These are phyloP conservation scores for Sebastes taczanowskii DNA, from an alignment of 2,797 vertebrate genomes.

Conservation along the genomic window DNA sequence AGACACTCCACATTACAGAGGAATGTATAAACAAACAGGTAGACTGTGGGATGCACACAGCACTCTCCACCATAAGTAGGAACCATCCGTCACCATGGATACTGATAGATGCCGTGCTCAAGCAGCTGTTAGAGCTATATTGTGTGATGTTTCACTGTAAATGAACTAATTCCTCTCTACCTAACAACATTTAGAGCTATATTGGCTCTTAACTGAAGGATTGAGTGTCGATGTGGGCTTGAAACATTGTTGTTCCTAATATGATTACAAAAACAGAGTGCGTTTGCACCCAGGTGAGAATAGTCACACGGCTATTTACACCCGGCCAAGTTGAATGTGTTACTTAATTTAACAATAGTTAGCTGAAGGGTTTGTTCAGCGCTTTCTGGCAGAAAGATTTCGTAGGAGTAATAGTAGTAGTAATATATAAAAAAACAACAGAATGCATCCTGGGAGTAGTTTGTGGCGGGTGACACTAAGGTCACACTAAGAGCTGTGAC, in stretches of 20 bases:
- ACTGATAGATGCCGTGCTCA: neutral
- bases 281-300: too few relatives aligned
- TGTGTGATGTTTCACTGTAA: neutral
- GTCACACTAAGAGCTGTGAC: too few relatives aligned
- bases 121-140: neutral
- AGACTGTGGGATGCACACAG: neutral
- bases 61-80: neutral
- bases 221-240: neutral
- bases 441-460: too few relatives aligned
- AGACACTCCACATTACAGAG: constrained; percentile 19
- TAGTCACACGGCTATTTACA: too few relatives aligned
- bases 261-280: neutral
- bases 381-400: too few relatives aligned
- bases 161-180: neutral
- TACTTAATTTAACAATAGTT: too few relatives aligned
- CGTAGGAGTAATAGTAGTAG: too few relatives aligned
- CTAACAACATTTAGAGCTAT: neutral
- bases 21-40: constrained; percentile 44
- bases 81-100: constrained; percentile 12
- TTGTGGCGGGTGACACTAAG: too few relatives aligned
- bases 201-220: neutral
- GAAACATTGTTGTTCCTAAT: neutral
- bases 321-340: too few relatives aligned
- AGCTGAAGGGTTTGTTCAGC: too few relatives aligned
- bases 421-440: too few relatives aligned